phyloP scores from a whole-genome alignment of 2,113 vertebrate genomes.

The Anoura caudifer region DNA sequence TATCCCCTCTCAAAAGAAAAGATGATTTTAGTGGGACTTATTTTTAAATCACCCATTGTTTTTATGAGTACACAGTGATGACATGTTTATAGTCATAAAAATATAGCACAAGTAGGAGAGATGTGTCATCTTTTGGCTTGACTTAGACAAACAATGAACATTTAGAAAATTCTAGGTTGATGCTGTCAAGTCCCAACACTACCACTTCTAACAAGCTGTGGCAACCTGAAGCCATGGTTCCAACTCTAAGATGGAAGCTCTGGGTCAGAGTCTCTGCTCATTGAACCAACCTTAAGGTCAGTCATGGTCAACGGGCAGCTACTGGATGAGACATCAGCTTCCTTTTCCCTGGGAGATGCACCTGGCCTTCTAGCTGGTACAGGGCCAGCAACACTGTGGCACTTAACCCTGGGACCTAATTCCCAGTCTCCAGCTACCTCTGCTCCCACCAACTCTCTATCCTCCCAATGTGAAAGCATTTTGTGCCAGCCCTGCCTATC shows the following conservation, averaged over 20 bases:
- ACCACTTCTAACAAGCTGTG: background rate
- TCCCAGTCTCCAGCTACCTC: background rate
- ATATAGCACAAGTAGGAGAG: conserved; percentile 8
- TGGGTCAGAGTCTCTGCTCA: conserved; percentile 63
- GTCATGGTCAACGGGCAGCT: conserved; percentile 30
- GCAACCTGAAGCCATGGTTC: background rate
- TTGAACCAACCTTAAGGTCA: conserved; percentile 23
- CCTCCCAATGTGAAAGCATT: no score
- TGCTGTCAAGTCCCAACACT: background rate
- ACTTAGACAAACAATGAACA: conserved; percentile 43
- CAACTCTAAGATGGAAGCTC: background rate
- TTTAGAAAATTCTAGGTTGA: conserved; percentile 61
- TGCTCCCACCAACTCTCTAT: no score
- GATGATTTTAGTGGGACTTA: background rate
- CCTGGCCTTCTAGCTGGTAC: background rate
- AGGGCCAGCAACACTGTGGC: background rate
- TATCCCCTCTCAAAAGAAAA: no score
- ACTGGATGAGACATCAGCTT: background rate
- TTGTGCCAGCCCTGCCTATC: background rate
- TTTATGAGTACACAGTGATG: background rate
- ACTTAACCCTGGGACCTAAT: background rate
- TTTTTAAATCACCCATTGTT: conserved; percentile 14
- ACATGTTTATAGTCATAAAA: conserved; percentile 31
- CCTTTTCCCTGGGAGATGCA: background rate
- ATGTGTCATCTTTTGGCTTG: conserved; percentile 37